A percentile compares a stretch with the other conserved stretches of the same genome.
Evolutionary conservation across 2,797 vertebrate genomes (phyloP).

Genomic region (Mormyrops attenuatus): DNA sequence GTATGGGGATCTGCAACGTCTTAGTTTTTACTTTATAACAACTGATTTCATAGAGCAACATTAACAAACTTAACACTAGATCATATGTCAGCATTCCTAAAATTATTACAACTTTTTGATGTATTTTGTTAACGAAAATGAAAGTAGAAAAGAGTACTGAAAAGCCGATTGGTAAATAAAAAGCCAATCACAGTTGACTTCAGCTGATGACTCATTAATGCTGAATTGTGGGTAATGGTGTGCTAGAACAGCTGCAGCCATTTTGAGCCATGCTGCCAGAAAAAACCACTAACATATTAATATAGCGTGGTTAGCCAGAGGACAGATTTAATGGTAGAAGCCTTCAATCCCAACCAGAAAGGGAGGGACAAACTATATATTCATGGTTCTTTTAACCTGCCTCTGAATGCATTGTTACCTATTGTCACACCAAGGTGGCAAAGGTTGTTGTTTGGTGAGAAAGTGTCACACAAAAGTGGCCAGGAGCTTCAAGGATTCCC

Average conservation of each 20-base stretch:
- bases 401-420: neutral
- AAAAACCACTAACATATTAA: neutral
- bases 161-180: neutral
- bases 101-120: neutral
- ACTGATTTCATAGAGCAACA: neutral
- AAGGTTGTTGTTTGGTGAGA: neutral
- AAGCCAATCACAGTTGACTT: neutral
- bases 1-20: neutral
- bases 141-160: neutral
- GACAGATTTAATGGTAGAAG: neutral
- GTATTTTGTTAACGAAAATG: neutral
- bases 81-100: neutral
- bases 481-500: neutral
- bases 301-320: neutral
- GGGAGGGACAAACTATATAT: neutral
- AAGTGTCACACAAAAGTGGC: neutral
- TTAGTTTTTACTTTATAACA: neutral
- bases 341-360: neutral
- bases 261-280: neutral
- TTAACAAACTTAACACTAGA: neutral
- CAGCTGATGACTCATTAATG: neutral
- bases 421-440: neutral
- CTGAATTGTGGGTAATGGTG: constrained; percentile 14
- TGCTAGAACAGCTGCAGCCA: neutral
- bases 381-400: neutral